These are phyloP conservation scores for Cantharis nigra DNA, from an alignment of 2,888 invertebrate genomes.

Conservation along the genomic window DNA sequence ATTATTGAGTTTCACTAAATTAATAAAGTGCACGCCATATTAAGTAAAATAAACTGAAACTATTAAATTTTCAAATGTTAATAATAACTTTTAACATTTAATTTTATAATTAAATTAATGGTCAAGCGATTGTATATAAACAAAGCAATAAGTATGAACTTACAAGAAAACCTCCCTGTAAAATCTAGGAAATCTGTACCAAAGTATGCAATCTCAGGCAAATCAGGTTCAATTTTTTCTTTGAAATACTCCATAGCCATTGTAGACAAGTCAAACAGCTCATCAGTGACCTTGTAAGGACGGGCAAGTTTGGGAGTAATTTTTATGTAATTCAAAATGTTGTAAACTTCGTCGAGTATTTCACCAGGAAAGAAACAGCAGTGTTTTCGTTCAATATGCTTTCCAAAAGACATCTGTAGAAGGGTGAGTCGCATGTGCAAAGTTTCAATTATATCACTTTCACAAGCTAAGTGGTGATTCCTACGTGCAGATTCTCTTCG, in stretches of 20 bases:
- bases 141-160: slow-evolving; percentile 48
- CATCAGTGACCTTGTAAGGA: slow-evolving; percentile 92
- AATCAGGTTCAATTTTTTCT: slow-evolving; percentile 87
- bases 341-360: slow-evolving; percentile 89
- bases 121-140: not conserved
- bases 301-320: slow-evolving; percentile 80
- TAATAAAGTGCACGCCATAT: not conserved
- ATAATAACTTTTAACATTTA: not conserved
- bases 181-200: slow-evolving; percentile 83
- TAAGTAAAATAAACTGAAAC: not conserved
- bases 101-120: not conserved
- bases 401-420: slow-evolving; percentile 92
- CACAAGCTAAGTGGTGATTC: slow-evolving; percentile 87
- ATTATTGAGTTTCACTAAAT: not conserved
- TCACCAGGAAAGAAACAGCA: slow-evolving; percentile 95
- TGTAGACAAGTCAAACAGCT: slow-evolving; percentile 90
- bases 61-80: not conserved
- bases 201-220: slow-evolving; percentile 88
- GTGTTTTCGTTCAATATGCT: slow-evolving; percentile 90
- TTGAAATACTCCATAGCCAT: slow-evolving; percentile 99
- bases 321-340: slow-evolving; percentile 82
- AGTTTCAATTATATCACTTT: slow-evolving; percentile 92
- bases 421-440: slow-evolving; percentile 89
- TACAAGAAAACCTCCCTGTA: slow-evolving; percentile 70
- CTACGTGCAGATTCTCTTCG: slow-evolving; percentile 88